Evolutionary conservation across 2,888 invertebrate species (phyloP), one percentile per base, ranked within the genome.

Genomic region (Luperina testacea): DNA sequence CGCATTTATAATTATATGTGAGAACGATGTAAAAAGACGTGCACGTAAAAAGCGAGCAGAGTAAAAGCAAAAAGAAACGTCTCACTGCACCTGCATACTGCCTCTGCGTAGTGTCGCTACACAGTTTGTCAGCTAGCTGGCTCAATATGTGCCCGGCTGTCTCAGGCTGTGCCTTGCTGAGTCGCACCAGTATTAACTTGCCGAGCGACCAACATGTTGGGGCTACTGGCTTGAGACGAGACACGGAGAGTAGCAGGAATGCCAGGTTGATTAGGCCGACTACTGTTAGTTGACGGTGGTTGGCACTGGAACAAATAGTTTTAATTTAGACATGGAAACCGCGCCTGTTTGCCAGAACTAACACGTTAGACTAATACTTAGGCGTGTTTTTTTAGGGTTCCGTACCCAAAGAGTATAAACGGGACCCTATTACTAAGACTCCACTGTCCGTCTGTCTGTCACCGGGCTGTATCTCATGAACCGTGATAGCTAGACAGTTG

Each of bases 191-290:
- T 53, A 96, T 90, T 61, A 95, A 84, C 84, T 95, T 94, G 32
- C 95, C 97, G 82, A 93, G 92, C 1, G 94, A 93, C 94, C 95
- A 95, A 74, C 95, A 95, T 0, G 88, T 87, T 0, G 81, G 74
- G 0, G 95, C 93, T 7, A 87, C 83, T 0, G 93, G 91, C 83
- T 93, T 92, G 1, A 82, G n/a, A 0, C 92, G 90, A 0, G 92
- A 82, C 59, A 94, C 92, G 3, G 91, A 88, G 3, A 97, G 93
- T 0, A 97, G 87, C 0, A 91, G 84, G 78, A 96, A 95, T 2
- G 95, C 94, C 7, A 97, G 84, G 87, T 94, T 92, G 77, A 97
- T 95, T 3, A 97, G 91, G 5, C 97, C 97, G 1, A 94, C 84
- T 0, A 93, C 93, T 11, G 96, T 97, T 24, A 96, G 88, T 57